Evolutionary conservation across 2,888 invertebrate genomes (phyloP).

Genomic region (Nesidiocoris tenuis): DNA sequence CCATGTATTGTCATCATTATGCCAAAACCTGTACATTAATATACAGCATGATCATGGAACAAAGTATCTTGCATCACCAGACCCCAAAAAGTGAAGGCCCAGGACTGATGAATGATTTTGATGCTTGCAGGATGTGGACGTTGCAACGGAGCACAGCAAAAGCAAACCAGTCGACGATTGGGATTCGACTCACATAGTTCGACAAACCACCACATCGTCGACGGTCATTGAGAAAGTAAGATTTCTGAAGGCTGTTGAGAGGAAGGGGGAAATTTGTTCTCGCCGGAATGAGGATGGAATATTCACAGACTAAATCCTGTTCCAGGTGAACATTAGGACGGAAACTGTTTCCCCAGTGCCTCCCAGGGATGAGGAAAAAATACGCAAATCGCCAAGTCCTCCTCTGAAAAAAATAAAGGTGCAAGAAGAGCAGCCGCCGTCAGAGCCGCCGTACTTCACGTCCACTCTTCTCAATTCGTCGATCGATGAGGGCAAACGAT

Average conservation of each 20-base stretch:
- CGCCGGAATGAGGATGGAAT: not conserved
- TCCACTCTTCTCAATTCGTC: constrained; percentile 64
- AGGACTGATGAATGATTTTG: no score
- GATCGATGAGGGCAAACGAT: constrained; percentile 66
- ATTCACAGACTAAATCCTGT: no score
- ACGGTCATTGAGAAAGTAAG: constrained; percentile 26
- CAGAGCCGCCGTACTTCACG: constrained; percentile 61
- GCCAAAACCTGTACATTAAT: no score
- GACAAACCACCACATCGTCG: constrained; percentile 7
- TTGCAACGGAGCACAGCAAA: constrained; percentile 1
- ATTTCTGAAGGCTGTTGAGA: no score
- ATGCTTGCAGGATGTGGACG: constrained; percentile 31
- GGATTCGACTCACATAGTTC: constrained; percentile 26
- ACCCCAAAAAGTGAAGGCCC: no score
- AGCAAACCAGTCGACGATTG: constrained; percentile 35
- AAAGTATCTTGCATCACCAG: no score
- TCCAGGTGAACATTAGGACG: constrained; percentile 29
- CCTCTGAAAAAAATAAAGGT: constrained; percentile 53
- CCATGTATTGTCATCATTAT: no score
- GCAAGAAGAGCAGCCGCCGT: constrained; percentile 53
- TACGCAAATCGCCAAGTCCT: constrained; percentile 51
- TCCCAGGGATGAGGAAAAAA: constrained; percentile 34
- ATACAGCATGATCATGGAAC: no score
- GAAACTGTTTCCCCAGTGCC: constrained; percentile 24
- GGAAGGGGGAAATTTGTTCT: no score